A percentile compares a stretch with the other conserved stretches of the same genome.
These are phyloP conservation scores for Stratiolaelaps scimitus DNA, from an alignment of 1,140 invertebrate species.

Conservation along the genomic window DNA sequence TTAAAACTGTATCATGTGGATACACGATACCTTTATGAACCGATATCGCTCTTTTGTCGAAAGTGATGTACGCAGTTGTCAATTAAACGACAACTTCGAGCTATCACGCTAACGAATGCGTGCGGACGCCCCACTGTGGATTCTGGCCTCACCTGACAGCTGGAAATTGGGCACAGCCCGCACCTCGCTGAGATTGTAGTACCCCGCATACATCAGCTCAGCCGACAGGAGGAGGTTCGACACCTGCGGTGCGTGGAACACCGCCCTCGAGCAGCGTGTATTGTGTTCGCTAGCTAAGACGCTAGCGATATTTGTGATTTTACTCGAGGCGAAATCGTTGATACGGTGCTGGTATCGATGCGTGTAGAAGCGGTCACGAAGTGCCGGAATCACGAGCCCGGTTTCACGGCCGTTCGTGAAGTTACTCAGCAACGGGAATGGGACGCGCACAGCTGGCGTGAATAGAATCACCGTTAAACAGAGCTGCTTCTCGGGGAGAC, in stretches of 20 bases:
- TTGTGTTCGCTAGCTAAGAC: conserved; percentile 7
- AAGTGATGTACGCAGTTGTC: no score
- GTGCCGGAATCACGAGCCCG: neutral
- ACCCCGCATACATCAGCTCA: conserved; percentile 8
- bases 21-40: no score
- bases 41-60: no score
- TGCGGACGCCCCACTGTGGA: no score
- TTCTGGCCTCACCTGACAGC: neutral
- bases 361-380: conserved; percentile 5
- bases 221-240: conserved; percentile 19
- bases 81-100: no score
- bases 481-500: conserved; percentile 10
- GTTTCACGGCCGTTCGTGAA: conserved; percentile 2
- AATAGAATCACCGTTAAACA: conserved; percentile 5
- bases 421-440: conserved; percentile 2
- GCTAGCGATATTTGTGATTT: conserved; percentile 8
- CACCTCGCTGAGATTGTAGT: neutral
- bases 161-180: conserved; percentile 1
- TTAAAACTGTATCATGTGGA: no score
- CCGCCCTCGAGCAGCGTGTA: conserved; percentile 4
- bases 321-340: conserved; percentile 5
- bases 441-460: conserved; percentile 10
- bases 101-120: no score
- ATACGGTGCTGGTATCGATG: conserved; percentile 7
- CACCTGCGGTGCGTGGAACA: conserved; percentile 22